phyloP scores from a whole-genome alignment of 2,797 vertebrate species.

The Bradypus variegatus region DNA sequence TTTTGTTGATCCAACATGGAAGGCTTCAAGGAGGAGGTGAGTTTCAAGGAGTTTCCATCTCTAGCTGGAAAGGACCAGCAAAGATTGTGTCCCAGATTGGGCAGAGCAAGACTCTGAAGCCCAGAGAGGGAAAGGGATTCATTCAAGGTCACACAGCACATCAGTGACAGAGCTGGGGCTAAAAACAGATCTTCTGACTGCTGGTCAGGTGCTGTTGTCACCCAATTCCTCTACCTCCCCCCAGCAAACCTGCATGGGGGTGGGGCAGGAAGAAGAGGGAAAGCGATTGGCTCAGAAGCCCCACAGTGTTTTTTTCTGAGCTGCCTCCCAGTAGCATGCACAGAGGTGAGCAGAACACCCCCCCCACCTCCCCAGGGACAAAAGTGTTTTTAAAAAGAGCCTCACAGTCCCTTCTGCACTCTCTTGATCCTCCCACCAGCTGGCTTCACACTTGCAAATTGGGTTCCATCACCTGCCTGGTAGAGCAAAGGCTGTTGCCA shows the following conservation, averaged over 20 bases:
- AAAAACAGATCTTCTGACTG: constrained; percentile 35
- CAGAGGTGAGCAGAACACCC: not conserved
- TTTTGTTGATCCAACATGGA: not conserved
- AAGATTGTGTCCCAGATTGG: not conserved
- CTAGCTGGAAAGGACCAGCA: not conserved
- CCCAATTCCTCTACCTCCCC: not conserved
- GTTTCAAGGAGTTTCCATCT: not conserved
- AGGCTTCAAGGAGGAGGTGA: not conserved
- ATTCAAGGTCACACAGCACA: constrained; percentile 38
- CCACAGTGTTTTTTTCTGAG: not conserved
- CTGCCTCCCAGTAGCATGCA: not conserved
- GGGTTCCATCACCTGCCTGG: not conserved
- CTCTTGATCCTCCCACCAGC: not conserved
- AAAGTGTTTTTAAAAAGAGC: not conserved
- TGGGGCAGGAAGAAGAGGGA: not conserved
- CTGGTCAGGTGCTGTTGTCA: not conserved
- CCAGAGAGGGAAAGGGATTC: constrained; percentile 35
- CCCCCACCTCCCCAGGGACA: not conserved
- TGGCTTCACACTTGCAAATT: not conserved
- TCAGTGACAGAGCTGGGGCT: not conserved
- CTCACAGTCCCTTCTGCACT: not conserved
- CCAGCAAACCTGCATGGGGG: not conserved
- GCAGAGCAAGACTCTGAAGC: not conserved
- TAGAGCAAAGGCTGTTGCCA: not conserved
- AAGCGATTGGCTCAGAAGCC: not conserved